Base-by-base conservation (phyloP, 2,797 vertebrate species). In the Presbytis comata region DNA sequence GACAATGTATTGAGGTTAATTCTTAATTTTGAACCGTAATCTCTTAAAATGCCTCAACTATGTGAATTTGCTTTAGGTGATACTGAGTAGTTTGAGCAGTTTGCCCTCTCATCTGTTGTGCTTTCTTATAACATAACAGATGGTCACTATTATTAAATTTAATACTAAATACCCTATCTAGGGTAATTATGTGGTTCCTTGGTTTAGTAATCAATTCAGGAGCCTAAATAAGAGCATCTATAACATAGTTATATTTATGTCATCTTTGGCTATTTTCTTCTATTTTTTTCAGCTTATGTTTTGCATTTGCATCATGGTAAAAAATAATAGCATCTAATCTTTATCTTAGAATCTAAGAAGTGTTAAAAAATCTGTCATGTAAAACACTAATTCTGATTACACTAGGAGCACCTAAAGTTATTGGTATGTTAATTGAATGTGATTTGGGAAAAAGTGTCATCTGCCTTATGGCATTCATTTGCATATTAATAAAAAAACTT, bases 401-500 rank as follows among this genome's bases (percentile, higher is more conserved):
- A 96, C n/a, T 55, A 92, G 48, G 46, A 97, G 44, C 50, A 93
- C 75, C 92, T 96, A 91, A 84, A 95, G 84, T 96, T 97, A 97
- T 95, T 96, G 96, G 88, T 95, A 97, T 97, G 96, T 95, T 98
- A 97, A 98, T 97, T 97, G 95, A 96, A 97, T 76, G 75, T 95
- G 84, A 55, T 84, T 98, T 97, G 92, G 96, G 92, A 46, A 93
- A 92, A 97, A 81, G 74, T 96, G 95, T 97, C 95, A 97, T 98
- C 90, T 97, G 87, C 95, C 86, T 97, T 91, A 95, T 39, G 95
- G 92, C 85, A 80, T 87, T 97, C 82, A 97, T 97, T 98, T 98
- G 95, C 97, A 97, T 97, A 97, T 97, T 98, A 97, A 97, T 97
- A 97, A 96, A 90, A 97, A 97, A 97, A 96, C 48, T 97, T 96